Conservation (phyloP, 2,797 vertebrate species). For the Phaenicophaeus curvirostris region DNA sequence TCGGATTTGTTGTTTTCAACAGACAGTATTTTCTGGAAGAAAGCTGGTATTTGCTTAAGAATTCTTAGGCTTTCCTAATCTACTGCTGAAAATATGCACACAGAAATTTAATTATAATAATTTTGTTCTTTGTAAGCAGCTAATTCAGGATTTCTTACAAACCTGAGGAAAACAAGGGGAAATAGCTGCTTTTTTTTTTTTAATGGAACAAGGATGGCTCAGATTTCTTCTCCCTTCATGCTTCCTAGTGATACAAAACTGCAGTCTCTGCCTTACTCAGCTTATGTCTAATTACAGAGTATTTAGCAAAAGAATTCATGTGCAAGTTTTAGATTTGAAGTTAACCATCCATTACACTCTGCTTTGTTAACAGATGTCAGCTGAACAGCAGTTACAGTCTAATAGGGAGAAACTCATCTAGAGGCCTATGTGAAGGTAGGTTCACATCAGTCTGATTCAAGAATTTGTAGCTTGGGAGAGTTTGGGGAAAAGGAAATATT, state of each 20-base stretch:
- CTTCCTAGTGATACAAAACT: slow-evolving; percentile 2
- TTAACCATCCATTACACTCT: background rate
- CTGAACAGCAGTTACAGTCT: background rate
- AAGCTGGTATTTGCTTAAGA: background rate
- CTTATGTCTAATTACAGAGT: slow-evolving; percentile 35
- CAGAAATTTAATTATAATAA: background rate
- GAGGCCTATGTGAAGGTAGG: background rate
- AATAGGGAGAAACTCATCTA: background rate
- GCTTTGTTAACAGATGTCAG: slow-evolving; percentile 2
- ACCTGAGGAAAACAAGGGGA: background rate
- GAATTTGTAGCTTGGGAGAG: background rate
- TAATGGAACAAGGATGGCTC: background rate
- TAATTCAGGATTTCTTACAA: slow-evolving; percentile 14
- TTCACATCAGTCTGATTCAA: background rate
- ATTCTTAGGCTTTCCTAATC: background rate
- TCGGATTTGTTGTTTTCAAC: background rate
- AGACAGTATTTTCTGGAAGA: background rate
- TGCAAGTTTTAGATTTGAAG: slow-evolving; percentile 8
- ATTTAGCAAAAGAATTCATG: slow-evolving; percentile 14
- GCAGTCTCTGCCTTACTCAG: slow-evolving; percentile 33
- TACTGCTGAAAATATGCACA: background rate
- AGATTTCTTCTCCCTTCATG: background rate
- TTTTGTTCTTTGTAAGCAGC: background rate
- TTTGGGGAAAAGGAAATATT: background rate
- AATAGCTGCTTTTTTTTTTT: background rate